phyloP scores from a whole-genome alignment of 2,888 invertebrate genomes.

The Ceramica pisi region DNA sequence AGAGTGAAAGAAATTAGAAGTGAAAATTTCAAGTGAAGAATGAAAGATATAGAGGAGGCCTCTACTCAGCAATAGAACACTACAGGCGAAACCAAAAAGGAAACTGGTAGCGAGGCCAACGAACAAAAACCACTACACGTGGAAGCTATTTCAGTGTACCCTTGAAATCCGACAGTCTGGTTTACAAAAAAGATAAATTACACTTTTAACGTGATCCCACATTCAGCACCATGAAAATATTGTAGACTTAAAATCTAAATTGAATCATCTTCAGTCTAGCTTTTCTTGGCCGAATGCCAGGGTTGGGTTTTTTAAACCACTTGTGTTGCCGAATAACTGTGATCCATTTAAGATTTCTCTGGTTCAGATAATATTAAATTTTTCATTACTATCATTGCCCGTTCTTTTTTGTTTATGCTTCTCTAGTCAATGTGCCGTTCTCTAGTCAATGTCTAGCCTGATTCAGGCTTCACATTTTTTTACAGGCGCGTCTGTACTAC shows the following conservation, averaged over 20 bases:
- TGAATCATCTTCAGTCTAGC: conserved; percentile 29
- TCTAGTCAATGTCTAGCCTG: too few species aligned
- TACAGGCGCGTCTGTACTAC: too few species aligned
- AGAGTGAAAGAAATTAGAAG: too few species aligned
- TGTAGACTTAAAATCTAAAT: conserved; percentile 16
- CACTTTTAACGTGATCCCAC: background rate
- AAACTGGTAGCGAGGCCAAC: background rate
- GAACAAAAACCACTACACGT: conserved; percentile 12
- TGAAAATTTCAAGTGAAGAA: too few species aligned
- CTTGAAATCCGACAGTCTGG: background rate
- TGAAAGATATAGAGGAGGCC: too few species aligned
- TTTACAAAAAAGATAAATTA: conserved; percentile 28
- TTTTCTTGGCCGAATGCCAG: conserved; percentile 36
- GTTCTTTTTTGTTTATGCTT: too few species aligned
- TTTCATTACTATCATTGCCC: background rate
- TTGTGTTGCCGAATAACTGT: background rate
- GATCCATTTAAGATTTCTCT: background rate
- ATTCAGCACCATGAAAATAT: conserved; percentile 20
- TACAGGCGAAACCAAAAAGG: too few species aligned
- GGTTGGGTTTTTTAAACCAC: conserved; percentile 2
- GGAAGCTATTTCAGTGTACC: conserved; percentile 8
- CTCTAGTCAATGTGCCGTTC: too few species aligned
- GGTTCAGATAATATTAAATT: background rate
- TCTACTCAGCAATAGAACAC: too few species aligned
- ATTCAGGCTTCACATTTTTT: too few species aligned